A percentile compares a stretch with the other conserved stretches of the same genome.
Conservation (phyloP, 2,113 vertebrate species). For the Piaya cayana region DNA sequence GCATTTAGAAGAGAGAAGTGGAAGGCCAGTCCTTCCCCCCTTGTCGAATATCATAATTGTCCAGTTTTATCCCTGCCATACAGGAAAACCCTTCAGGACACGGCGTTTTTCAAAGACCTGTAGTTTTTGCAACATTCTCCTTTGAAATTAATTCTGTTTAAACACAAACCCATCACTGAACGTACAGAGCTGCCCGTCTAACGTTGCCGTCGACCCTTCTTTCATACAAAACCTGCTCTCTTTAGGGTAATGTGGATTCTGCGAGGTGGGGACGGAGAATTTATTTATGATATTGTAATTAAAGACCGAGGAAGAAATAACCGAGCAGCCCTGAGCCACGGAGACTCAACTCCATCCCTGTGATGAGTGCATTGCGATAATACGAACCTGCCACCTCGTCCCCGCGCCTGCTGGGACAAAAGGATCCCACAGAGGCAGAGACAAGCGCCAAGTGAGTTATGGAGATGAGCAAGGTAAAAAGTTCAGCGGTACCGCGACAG, state of each 20-base stretch:
- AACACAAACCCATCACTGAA: neutral
- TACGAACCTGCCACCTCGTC: conserved; percentile 52
- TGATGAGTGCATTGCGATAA: neutral
- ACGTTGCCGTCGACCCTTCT: neutral
- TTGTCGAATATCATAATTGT: neutral
- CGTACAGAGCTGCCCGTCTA: neutral
- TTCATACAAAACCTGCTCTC: neutral
- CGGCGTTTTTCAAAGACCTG: accelerated
- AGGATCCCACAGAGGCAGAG: conserved; percentile 48
- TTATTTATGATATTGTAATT: neutral
- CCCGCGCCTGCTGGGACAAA: conserved; percentile 25
- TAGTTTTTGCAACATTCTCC: neutral
- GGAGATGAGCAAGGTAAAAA: conserved; percentile 56
- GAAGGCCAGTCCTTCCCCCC: neutral
- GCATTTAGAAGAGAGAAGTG: conserved; percentile 1
- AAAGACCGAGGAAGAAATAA: neutral
- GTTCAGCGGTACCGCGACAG: conserved; percentile 5
- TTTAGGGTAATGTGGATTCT: neutral
- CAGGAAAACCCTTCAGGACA: neutral
- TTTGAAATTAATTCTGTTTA: neutral
- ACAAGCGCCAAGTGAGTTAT: conserved; percentile 31
- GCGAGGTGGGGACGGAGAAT: neutral
- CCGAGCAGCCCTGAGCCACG: neutral
- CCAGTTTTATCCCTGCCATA: neutral
- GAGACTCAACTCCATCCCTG: neutral